Conservation (phyloP, 2,113 vertebrate genomes). For the Thymallus thymallus region DNA sequence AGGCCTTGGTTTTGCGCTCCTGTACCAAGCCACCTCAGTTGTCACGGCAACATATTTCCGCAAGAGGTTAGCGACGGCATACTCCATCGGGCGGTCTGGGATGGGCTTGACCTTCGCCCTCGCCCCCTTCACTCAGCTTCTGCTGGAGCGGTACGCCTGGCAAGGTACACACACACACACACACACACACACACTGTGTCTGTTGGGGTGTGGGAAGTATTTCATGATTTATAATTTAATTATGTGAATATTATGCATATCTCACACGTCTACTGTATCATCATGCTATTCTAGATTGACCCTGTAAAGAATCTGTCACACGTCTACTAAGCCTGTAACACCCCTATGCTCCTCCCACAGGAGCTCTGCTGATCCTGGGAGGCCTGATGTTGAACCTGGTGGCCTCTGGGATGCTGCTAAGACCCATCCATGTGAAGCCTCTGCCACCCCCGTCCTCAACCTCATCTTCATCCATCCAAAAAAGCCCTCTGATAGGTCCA, state of each 20-base stretch:
- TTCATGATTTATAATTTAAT: too few relatives aligned
- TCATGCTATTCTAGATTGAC: too few relatives aligned
- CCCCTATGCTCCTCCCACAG: conserved; percentile 62
- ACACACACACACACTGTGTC: too few relatives aligned
- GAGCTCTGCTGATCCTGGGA: conserved; percentile 85
- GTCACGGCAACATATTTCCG: conserved; percentile 81
- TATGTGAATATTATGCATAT: too few relatives aligned
- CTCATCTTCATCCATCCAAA: conserved; percentile 36
- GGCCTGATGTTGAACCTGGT: conserved; percentile 88
- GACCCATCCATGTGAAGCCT: conserved; percentile 63
- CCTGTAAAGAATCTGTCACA: too few relatives aligned
- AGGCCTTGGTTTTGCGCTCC: conserved; percentile 86
- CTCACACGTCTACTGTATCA: too few relatives aligned
- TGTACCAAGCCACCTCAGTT: conserved; percentile 85
- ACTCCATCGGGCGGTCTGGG: conserved; percentile 84
- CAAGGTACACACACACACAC: conserved; percentile 73
- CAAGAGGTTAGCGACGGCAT: conserved; percentile 79
- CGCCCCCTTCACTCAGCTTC: conserved; percentile 85
- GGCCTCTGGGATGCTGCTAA: conserved; percentile 88
- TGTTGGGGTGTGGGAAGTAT: too few relatives aligned
- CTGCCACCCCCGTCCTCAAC: conserved; percentile 46
- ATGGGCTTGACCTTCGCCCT: conserved; percentile 91
- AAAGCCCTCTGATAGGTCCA: conserved; percentile 52
- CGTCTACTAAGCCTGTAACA: too few relatives aligned
- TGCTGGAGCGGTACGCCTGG: conserved; percentile 86